Percentiles rank a stretch among this genome's conserved stretches.
phyloP scores from a whole-genome alignment of 2,888 invertebrate genomes.

The Tetragonula carbonaria region DNA sequence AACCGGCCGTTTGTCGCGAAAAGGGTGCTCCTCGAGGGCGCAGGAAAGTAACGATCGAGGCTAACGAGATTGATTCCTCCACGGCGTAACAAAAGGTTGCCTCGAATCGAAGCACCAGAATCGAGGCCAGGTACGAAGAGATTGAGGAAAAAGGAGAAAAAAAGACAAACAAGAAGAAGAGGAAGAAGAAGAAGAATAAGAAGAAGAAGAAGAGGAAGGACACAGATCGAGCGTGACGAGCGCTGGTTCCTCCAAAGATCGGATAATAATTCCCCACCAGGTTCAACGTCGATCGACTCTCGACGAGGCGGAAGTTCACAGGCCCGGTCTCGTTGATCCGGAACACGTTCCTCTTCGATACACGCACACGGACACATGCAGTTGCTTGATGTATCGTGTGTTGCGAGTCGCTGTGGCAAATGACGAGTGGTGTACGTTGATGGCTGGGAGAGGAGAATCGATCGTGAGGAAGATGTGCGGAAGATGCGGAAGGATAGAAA shows the following conservation, averaged over 20 bases:
- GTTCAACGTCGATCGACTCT: conserved; percentile 75
- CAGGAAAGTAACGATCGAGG: conserved; percentile 40
- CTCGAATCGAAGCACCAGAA: conserved; percentile 21
- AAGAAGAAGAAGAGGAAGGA: conserved; percentile 21
- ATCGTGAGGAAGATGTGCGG: conserved; percentile 26
- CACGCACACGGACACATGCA: neutral
- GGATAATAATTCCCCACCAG: conserved; percentile 73
- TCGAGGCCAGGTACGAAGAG: neutral
- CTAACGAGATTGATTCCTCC: conserved; percentile 60
- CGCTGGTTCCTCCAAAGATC: conserved; percentile 55
- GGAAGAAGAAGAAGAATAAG: neutral
- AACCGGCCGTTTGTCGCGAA: conserved; percentile 21
- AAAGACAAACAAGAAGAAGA: neutral
- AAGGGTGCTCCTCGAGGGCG: conserved; percentile 14
- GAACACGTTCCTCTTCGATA: conserved; percentile 45
- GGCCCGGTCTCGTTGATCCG: conserved; percentile 64
- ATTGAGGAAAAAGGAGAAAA: neutral
- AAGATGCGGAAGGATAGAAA: neutral
- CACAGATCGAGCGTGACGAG: conserved; percentile 59
- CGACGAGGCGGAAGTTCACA: conserved; percentile 74
- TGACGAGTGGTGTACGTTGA: conserved; percentile 44
- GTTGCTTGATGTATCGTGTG: neutral
- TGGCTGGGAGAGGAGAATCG: conserved; percentile 17
- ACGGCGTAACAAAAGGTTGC: conserved; percentile 55
- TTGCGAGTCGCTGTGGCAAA: conserved; percentile 55